Evolutionary conservation across 2,113 vertebrate genomes (phyloP).

Genomic region (Cololabis saira): DNA sequence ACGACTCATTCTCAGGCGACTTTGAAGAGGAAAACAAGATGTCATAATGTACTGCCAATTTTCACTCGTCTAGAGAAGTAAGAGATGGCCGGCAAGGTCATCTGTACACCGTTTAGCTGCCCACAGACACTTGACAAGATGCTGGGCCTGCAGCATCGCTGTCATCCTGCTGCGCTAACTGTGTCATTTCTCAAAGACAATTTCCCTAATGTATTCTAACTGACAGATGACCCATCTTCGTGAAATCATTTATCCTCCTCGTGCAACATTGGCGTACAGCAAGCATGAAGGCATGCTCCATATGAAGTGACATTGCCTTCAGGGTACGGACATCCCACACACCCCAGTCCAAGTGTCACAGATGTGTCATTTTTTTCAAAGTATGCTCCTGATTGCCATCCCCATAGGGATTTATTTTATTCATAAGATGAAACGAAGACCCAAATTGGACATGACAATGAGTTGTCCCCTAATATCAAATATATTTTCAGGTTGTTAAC

Average conservation of each 20-base stretch:
- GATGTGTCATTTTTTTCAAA: slow-evolving; percentile 42
- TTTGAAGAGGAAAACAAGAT: neutral
- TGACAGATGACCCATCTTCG: slow-evolving; percentile 76
- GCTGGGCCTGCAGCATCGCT: slow-evolving; percentile 44
- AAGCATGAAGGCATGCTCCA: slow-evolving; percentile 39
- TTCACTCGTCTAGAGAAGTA: slow-evolving; percentile 13
- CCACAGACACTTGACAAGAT: slow-evolving; percentile 58
- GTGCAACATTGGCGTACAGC: slow-evolving; percentile 35
- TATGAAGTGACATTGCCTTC: slow-evolving; percentile 57
- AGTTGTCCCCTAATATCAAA: neutral
- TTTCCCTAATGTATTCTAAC: slow-evolving; percentile 73
- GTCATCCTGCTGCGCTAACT: slow-evolving; percentile 65
- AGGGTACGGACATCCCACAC: slow-evolving; percentile 13
- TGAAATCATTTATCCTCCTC: slow-evolving; percentile 58
- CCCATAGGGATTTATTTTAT: slow-evolving; percentile 14
- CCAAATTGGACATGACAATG: slow-evolving; percentile 31
- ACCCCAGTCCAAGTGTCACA: slow-evolving; percentile 44
- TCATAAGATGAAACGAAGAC: slow-evolving; percentile 33
- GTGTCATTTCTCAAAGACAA: slow-evolving; percentile 79
- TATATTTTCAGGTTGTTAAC: no score
- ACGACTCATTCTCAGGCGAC: neutral
- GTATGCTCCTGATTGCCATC: slow-evolving; percentile 14
- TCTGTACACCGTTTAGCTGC: slow-evolving; percentile 58
- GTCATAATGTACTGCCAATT: slow-evolving; percentile 17
- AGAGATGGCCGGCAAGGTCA: slow-evolving; percentile 52